Base-by-base conservation (phyloP, 2,888 invertebrate genomes). In the Hanleya hanleyi region DNA sequence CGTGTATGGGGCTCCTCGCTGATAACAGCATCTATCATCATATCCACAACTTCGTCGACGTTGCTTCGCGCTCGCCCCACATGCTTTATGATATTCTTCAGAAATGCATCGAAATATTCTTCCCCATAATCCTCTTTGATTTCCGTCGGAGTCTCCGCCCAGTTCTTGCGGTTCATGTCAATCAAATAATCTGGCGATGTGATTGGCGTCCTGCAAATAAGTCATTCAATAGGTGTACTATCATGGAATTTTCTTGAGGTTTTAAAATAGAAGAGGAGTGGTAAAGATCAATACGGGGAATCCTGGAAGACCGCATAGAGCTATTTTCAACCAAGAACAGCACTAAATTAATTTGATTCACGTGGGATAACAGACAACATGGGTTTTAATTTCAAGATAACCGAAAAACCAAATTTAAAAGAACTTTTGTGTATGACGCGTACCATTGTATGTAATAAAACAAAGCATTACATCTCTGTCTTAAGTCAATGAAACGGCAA, bases 141-240 rank as follows among this genome's bases (percentile, higher is more conserved):
- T 41, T 86, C 87, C n/a, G 83, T 81, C 22, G 87, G 86, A 0
- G 86, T 86, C 71, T 86, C 85, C 51, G 84, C 84, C 87, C 87
- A 87, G 1, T 84, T 84, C 75, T 83, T 83, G 64, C 84, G 75
- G 75, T 83, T 86, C 49, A 79, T 81, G 50, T 82, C 77, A 18
- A 84, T 83, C 47, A 87, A 77, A 35, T 80, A 77, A 35, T 82
- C 77, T 18, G 80, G 80, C 37, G 81, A 76, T 1, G 84, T 70
- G 37, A 87, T 86, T 6, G 85, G 85, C 18, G 87, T 87, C 69
- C 87, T 87, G 74, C 12, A 76, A 76, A 9, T 22, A 41, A 18
- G 18, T 18, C 9, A 41, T n/a, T n/a, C n/a, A 18, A 41, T 41
- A 41, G 41, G 41, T 41, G 9, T 41, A 41, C 41, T 41, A 41